phyloP scores from a whole-genome alignment of 2,113 vertebrate species.

The Callithrix jacchus region DNA sequence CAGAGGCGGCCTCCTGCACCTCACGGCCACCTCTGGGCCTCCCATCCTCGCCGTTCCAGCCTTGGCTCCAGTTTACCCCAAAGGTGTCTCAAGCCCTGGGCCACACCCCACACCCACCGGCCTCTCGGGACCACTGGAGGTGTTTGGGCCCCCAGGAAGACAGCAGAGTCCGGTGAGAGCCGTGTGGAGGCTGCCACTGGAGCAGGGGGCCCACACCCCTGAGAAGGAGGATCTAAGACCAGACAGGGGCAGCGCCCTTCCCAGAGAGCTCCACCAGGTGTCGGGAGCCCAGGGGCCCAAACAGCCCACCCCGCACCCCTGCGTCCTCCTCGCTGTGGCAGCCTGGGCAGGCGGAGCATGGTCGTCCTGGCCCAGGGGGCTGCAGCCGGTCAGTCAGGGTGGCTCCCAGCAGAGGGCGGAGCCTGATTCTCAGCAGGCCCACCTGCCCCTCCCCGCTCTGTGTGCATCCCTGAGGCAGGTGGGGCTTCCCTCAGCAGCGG shows the following conservation, averaged over 20 bases:
- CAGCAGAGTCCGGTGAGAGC: not conserved
- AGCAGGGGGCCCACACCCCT: too few relatives aligned
- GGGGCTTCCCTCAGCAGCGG: not conserved
- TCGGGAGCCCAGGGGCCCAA: not conserved
- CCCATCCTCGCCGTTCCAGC: not conserved
- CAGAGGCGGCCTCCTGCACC: not conserved
- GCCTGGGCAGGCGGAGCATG: not conserved
- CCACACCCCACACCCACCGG: not conserved
- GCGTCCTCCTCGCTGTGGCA: not conserved
- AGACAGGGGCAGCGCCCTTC: not conserved
- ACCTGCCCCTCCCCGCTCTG: rapidly evolving
- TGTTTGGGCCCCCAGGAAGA: not conserved
- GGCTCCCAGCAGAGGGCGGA: not conserved
- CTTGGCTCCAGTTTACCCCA: not conserved
- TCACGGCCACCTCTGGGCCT: not conserved
- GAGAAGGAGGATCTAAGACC: not conserved
- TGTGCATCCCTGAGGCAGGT: not conserved
- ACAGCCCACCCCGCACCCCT: not conserved
- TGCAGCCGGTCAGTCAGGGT: not conserved
- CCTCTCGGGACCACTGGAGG: rapidly evolving
- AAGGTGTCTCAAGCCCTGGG: not conserved
- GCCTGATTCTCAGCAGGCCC: not conserved
- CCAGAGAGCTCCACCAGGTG: not conserved
- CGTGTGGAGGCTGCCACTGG: too few relatives aligned
- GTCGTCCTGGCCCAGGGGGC: not conserved